Conservation (phyloP, 1,140 invertebrate species). For the Sarcophaga bullata region DNA sequence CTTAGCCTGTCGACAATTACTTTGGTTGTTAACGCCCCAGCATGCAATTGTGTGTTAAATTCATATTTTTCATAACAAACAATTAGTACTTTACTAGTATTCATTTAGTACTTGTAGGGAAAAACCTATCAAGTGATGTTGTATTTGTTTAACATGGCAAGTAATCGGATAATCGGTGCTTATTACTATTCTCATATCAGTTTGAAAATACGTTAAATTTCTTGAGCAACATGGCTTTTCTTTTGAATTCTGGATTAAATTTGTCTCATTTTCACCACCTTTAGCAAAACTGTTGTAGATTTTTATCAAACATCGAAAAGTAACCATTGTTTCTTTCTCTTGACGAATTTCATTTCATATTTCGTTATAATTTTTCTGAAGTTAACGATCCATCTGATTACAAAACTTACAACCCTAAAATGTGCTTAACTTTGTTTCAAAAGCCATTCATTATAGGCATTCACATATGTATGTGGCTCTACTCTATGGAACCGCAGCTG, state of each 20-base stretch:
- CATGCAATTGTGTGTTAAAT: slow-evolving; percentile 24
- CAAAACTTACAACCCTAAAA: background rate
- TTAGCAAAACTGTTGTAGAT: slow-evolving; percentile 8
- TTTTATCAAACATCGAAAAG: slow-evolving; percentile 2
- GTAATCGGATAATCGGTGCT: background rate
- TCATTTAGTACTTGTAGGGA: background rate
- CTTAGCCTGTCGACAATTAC: slow-evolving; percentile 31
- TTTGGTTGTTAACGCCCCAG: slow-evolving; percentile 30
- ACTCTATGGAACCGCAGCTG: slow-evolving; percentile 1
- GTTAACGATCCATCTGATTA: slow-evolving; percentile 21
- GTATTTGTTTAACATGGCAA: background rate
- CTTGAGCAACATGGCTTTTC: too few relatives aligned
- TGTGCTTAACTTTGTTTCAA: background rate
- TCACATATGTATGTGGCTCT: background rate
- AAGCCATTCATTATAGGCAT: too few relatives aligned
- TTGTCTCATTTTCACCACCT: slow-evolving; percentile 40
- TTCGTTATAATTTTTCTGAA: background rate
- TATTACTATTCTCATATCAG: too few relatives aligned
- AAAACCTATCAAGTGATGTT: background rate
- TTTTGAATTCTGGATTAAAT: background rate
- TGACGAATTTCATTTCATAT: background rate
- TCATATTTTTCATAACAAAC: slow-evolving; percentile 34
- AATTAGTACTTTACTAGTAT: slow-evolving; percentile 21
- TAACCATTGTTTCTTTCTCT: slow-evolving; percentile 24
- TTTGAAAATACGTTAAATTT: too few relatives aligned